These are phyloP conservation scores for Carollia perspicillata DNA, from an alignment of 2,113 vertebrate genomes.

Conservation along the genomic window DNA sequence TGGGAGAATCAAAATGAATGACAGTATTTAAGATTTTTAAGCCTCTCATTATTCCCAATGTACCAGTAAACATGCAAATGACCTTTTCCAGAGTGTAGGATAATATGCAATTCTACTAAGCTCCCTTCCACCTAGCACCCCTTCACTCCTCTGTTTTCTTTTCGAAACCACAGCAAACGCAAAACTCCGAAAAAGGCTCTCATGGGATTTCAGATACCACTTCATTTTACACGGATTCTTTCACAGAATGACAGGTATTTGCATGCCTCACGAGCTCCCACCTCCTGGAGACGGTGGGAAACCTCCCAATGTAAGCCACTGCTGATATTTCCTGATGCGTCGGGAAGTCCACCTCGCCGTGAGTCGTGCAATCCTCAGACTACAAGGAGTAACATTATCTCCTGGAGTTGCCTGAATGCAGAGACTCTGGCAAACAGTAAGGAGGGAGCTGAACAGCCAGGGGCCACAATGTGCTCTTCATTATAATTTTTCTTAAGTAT, in stretches of 20 bases:
- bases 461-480: background rate
- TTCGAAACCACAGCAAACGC: slow-evolving; percentile 22
- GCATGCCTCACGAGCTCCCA: background rate
- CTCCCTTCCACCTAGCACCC: slow-evolving; percentile 2
- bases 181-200: slow-evolving; percentile 51
- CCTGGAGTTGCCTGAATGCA: background rate
- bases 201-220: slow-evolving; percentile 45
- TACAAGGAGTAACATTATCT: background rate
- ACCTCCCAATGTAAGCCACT: background rate
- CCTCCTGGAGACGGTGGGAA: background rate
- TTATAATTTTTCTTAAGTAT: background rate
- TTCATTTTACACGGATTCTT: slow-evolving; percentile 38
- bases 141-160: background rate
- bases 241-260: slow-evolving; percentile 42
- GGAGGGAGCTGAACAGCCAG: background rate
- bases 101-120: slow-evolving; percentile 47
- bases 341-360: slow-evolving; percentile 18
- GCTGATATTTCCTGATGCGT: background rate
- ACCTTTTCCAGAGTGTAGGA: background rate
- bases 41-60: slow-evolving; percentile 43
- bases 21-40: slow-evolving; percentile 31
- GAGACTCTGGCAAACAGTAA: slow-evolving; percentile 14
- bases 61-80: slow-evolving; percentile 53
- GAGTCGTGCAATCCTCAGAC: slow-evolving; percentile 33
- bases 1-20: slow-evolving; percentile 13